phyloP scores from a whole-genome alignment of 2,888 invertebrate species.

The Halictus quadricinctus region DNA sequence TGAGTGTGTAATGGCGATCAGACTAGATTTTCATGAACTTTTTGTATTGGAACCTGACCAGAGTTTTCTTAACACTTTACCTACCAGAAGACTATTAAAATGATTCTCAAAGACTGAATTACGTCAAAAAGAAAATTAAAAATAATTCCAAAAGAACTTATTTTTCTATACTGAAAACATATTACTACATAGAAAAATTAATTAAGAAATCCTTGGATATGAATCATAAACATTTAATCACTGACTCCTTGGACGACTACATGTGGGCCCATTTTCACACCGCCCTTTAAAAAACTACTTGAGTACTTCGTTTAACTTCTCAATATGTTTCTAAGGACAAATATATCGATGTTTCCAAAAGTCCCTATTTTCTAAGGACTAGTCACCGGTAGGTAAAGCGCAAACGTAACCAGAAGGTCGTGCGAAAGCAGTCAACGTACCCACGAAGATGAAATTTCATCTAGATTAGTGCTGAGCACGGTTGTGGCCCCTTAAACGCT shows the following conservation, averaged over 20 bases:
- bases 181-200: neutral
- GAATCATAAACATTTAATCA: neutral
- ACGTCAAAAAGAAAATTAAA: neutral
- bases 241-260: neutral
- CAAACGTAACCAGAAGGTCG: neutral
- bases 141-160: neutral
- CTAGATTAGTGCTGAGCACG: neutral
- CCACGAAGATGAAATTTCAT: neutral
- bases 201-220: neutral
- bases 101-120: neutral
- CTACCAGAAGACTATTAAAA: neutral
- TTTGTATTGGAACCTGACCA: neutral
- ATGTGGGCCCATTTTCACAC: neutral
- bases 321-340: neutral
- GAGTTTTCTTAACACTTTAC: neutral
- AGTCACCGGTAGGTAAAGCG: neutral
- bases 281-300: neutral
- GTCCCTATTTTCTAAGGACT: neutral
- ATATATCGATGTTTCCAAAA: neutral
- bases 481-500: too few species aligned
- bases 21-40: slow-evolving; percentile 28
- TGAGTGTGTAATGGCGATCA: slow-evolving; percentile 59
- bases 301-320: neutral
- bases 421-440: slow-evolving; percentile 3
- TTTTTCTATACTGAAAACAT: too few species aligned